Percentiles rank a stretch among this genome's conserved stretches.
These are phyloP conservation scores for Calliphora vicina DNA, from an alignment of 1,140 invertebrate species.

Conservation along the genomic window DNA sequence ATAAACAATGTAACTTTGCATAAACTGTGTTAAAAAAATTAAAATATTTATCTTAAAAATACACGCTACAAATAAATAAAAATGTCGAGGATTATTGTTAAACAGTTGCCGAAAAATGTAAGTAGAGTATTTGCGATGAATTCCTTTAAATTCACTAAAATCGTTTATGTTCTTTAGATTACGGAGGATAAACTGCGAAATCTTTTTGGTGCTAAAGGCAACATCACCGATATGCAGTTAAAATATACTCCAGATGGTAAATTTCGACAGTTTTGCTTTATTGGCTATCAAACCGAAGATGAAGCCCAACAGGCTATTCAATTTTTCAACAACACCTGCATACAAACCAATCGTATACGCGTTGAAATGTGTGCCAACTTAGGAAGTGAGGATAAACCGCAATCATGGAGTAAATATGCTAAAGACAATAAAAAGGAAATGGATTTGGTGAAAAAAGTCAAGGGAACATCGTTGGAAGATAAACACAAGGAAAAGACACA, in stretches of 20 bases:
- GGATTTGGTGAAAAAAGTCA: slow-evolving; percentile 47
- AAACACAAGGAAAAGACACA: slow-evolving; percentile 64
- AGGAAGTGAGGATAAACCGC: slow-evolving; percentile 83
- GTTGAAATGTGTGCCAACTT: slow-evolving; percentile 81
- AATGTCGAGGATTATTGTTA: slow-evolving; percentile 39
- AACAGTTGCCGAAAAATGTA: slow-evolving; percentile 39
- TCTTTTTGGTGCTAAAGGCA: slow-evolving; percentile 81
- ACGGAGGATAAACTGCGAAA: slow-evolving; percentile 78
- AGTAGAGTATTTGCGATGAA: slow-evolving; percentile 5
- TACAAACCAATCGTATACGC: slow-evolving; percentile 80
- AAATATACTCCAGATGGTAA: slow-evolving; percentile 91
- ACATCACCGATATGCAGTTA: slow-evolving; percentile 89
- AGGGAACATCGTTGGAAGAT: slow-evolving; percentile 41
- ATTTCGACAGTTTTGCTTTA: slow-evolving; percentile 91
- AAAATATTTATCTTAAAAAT: slow-evolving; percentile 4
- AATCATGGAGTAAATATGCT: slow-evolving; percentile 89
- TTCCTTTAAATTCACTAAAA: too few relatives aligned
- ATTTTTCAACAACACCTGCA: slow-evolving; percentile 84
- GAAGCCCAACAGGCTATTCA: slow-evolving; percentile 79
- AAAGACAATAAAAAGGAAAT: slow-evolving; percentile 65
- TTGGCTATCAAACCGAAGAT: slow-evolving; percentile 84
- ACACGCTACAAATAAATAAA: background rate
- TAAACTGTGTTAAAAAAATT: background rate
- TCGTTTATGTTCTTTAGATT: slow-evolving; percentile 67
- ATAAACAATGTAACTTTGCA: slow-evolving; percentile 37